phyloP scores from a whole-genome alignment of 2,888 invertebrate genomes.

The Drosophila subsilvestris region DNA sequence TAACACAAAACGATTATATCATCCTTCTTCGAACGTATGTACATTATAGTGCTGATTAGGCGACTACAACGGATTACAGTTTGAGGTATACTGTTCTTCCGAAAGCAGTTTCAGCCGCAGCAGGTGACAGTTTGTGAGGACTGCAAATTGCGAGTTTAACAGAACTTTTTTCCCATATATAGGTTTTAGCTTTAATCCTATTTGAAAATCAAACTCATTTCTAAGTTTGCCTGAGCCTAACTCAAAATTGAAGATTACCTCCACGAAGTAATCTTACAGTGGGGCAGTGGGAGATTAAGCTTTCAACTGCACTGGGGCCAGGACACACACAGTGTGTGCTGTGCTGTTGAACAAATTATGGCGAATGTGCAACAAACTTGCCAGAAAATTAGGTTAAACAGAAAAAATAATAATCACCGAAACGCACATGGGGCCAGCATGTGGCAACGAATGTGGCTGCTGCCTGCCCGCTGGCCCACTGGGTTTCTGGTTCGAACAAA shows the following conservation, averaged over 20 bases:
- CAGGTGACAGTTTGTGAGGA: no score
- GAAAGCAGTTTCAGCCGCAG: not conserved
- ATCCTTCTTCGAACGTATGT: not conserved
- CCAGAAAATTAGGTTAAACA: constrained; percentile 32
- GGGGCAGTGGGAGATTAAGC: not conserved
- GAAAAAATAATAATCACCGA: constrained; percentile 36
- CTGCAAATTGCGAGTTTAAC: no score
- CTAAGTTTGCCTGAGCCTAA: no score
- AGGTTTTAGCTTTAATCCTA: no score
- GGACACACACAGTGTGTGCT: not conserved
- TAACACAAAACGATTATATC: not conserved
- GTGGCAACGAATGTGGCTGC: constrained; percentile 22
- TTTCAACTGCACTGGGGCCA: not conserved
- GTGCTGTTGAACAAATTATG: not conserved
- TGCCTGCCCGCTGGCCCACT: constrained; percentile 21
- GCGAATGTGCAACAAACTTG: constrained; percentile 20
- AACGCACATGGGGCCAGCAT: constrained; percentile 35
- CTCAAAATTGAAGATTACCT: no score
- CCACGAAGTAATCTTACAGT: not conserved
- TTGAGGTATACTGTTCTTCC: not conserved
- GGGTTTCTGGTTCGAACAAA: constrained; percentile 55
- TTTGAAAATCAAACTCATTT: no score
- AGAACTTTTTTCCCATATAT: no score
- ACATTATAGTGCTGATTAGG: no score
- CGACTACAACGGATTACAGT: not conserved